Base-by-base conservation (phyloP, 2,797 vertebrate genomes). In the Lepus townsendii region DNA sequence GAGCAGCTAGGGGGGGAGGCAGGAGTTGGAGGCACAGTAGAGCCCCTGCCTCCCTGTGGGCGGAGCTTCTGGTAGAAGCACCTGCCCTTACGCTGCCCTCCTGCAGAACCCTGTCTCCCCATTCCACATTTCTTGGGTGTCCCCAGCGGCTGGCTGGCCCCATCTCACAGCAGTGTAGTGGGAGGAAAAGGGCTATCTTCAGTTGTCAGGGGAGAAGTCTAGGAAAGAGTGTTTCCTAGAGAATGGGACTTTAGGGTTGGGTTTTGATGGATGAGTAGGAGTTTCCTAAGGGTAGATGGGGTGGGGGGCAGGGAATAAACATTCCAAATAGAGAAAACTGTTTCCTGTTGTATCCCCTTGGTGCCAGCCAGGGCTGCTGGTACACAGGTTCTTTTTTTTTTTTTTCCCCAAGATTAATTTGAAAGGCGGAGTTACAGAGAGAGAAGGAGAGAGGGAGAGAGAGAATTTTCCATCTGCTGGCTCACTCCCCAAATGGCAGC, bases 221-320 rank as follows among this genome's bases (percentile, higher is more conserved):
- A 83, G 47, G 27, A 85, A 95, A 88, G 42, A 26, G 30, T 50
- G 32, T 50, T 86, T 91, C 83, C 35, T 32, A 93, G 68, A 79
- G 60, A 92, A 84, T 90, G 90, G 42, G 27, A 91, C 22, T 26
- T 68, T 82, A 77, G 32, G 27, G 12, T 77, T 96, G 57, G 47
- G 42, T 93, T 96, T 85, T 90, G 47, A 94, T 92, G 66, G 27
- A 89, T 92, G n/a, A 78, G 7, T 71, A 91, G 89, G 72, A 83
- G n/a, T 94, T 94, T 68, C 26, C 38, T 95, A 78, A 47, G 82
- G 73, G 71, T 19, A 95, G 22, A 69, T 54, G 30, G 60, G 93
- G 75, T 35, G 35, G 35, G 35, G 50, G 9, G 3, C 80, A 32
- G 26, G 22, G 12, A 82, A 65, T 82, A 62, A 73, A 90, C 19